Evolutionary conservation across 2,797 vertebrate genomes (phyloP), one percentile per base, ranked within the genome.

Genomic region (Enteromius mattozi): DNA sequence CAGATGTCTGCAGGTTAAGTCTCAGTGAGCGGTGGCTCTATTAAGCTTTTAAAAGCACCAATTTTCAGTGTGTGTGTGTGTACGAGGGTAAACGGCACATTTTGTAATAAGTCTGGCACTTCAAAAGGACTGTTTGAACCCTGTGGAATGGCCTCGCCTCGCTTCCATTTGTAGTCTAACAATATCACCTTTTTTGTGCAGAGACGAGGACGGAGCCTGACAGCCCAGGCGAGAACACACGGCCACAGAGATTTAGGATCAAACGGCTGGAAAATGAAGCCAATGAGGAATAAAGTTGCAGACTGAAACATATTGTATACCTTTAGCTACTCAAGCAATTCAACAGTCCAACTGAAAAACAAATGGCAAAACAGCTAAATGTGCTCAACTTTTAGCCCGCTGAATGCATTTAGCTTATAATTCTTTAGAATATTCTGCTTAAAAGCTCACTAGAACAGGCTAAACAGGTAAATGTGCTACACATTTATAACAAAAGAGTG

Each of bases 41-140:
- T 89, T 89, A 87, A 77, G 68, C 85, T 87, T 86, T 83, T 86
- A 80, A 87, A 88, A 86, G 83, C 83, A 83, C 24, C 78, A 74
- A 68, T 88, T 86, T 84, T 75, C 59, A 45, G 74, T 30, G 78
- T 72, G n/a, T 81, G 37, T 47, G 24, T 47, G 68, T 59, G 56
- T 59, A 24, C 7, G 49, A 4, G 76, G 59, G 80, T 80, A 80
- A 86, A 80, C 68, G 69, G 42, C 82, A 83, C 77, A 82, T 85
- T 87, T 87, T 83, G 56, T 85, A 86, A 84, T 86, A 84, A 85
- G 77, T 42, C 59, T 47, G 30, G 69, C n/a, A 80, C 81, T 87
- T 86, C 83, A 87, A 82, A 87, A 77, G 63, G 69, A 47, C 69
- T 51, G 68, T 81, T 85, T 83, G 54, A 80, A 61, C 61, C 81